Percentiles rank a stretch among this genome's conserved stretches.
Evolutionary conservation across 2,888 invertebrate species (phyloP).

Genomic region (Plutella xylostella): DNA sequence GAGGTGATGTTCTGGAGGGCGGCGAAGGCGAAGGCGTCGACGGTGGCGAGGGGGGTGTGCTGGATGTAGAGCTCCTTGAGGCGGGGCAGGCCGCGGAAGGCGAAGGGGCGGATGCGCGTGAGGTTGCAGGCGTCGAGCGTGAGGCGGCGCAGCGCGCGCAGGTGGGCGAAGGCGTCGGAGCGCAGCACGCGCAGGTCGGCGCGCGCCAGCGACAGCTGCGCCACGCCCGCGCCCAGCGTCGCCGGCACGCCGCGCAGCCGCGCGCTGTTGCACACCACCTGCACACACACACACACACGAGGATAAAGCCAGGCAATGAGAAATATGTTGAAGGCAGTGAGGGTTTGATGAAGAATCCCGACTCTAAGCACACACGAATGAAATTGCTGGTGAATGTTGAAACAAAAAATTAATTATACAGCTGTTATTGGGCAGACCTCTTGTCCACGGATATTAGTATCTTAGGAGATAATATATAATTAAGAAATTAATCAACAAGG

Average conservation of each 20-base stretch:
- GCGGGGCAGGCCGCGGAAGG: constrained; percentile 84
- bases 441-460: too few species aligned
- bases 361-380: too few species aligned
- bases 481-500: too few species aligned
- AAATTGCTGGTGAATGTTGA: too few species aligned
- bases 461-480: too few species aligned
- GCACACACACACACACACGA: constrained; percentile 17
- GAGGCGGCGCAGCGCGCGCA: constrained; percentile 83
- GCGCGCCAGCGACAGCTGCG: constrained; percentile 87
- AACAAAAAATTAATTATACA: too few species aligned
- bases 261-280: constrained; percentile 92
- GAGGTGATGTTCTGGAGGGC: constrained; percentile 84
- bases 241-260: constrained; percentile 84
- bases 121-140: constrained; percentile 91
- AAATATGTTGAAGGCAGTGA: too few species aligned
- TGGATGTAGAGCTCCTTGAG: constrained; percentile 86
- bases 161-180: constrained; percentile 85
- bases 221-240: constrained; percentile 80
- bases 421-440: too few species aligned
- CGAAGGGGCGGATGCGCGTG: constrained; percentile 82
- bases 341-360: too few species aligned
- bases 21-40: constrained; percentile 87
- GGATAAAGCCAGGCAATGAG: neutral
- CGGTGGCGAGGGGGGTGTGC: constrained; percentile 83
- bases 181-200: constrained; percentile 86